Conservation (phyloP, 2,113 vertebrate species). For the Redunca redunca region DNA sequence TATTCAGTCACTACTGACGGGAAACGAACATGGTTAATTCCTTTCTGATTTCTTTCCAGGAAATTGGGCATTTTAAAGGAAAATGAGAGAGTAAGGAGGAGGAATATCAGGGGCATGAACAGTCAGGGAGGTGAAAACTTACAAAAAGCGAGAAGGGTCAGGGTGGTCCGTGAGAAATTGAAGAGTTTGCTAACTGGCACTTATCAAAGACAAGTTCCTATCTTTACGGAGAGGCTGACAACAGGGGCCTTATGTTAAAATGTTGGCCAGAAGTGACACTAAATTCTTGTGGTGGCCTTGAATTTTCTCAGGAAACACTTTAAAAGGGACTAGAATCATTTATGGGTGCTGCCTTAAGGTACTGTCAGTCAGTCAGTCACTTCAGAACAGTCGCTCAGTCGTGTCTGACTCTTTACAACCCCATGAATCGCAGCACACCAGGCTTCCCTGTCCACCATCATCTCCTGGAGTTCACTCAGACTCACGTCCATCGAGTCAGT, state of each 20-base stretch:
- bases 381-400: no score
- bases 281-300: background rate
- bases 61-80: background rate
- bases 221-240: background rate
- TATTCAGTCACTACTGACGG: background rate
- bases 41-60: background rate
- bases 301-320: background rate
- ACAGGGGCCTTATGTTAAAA: background rate
- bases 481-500: accelerated
- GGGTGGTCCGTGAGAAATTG: accelerated
- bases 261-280: background rate
- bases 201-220: background rate
- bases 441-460: no score
- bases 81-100: background rate
- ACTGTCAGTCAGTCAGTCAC: no score
- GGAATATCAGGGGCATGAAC: background rate
- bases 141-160: background rate
- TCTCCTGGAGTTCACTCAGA: accelerated
- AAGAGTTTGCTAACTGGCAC: background rate
- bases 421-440: no score
- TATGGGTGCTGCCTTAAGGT: background rate
- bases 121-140: background rate
- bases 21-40: background rate
- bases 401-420: no score
- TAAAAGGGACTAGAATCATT: background rate